Evolutionary conservation across 1,140 invertebrate species (phyloP).

Genomic region (Procambarus clarkii): DNA sequence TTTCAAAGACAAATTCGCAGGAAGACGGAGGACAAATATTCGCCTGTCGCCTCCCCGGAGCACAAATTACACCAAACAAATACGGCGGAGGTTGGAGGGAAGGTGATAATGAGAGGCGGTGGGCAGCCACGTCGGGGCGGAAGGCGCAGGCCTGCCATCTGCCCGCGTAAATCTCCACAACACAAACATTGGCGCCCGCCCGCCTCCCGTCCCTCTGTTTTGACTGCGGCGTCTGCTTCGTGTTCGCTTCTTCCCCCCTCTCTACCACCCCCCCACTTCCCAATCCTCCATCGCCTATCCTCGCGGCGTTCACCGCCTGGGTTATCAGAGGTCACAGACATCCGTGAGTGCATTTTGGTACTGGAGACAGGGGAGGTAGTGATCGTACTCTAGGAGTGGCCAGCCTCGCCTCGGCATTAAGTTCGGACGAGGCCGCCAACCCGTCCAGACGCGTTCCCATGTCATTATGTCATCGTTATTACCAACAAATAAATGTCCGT

Average conservation of each 20-base stretch:
- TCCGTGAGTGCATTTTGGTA: background rate
- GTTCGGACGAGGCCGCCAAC: background rate
- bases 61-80: background rate
- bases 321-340: conserved; percentile 14
- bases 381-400: too few species aligned
- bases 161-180: conserved; percentile 48
- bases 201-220: conserved; percentile 26
- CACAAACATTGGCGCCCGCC: conserved; percentile 44
- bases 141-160: conserved; percentile 47
- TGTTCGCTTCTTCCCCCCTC: conserved; percentile 9
- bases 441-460: background rate
- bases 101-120: background rate
- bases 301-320: too few species aligned
- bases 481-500: conserved; percentile 41
- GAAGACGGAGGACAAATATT: too few species aligned
- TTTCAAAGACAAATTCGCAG: too few species aligned
- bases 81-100: background rate
- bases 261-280: background rate
- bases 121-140: background rate
- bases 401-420: too few species aligned
- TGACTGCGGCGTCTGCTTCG: conserved; percentile 51
- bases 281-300: too few species aligned
- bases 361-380: too few species aligned
- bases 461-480: conserved; percentile 35
- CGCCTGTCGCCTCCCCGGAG: background rate